Percentiles rank a stretch among this genome's conserved stretches.
Evolutionary conservation across 2,113 vertebrate genomes (phyloP).

Genomic region (Cryptomyrus ogoouensis): DNA sequence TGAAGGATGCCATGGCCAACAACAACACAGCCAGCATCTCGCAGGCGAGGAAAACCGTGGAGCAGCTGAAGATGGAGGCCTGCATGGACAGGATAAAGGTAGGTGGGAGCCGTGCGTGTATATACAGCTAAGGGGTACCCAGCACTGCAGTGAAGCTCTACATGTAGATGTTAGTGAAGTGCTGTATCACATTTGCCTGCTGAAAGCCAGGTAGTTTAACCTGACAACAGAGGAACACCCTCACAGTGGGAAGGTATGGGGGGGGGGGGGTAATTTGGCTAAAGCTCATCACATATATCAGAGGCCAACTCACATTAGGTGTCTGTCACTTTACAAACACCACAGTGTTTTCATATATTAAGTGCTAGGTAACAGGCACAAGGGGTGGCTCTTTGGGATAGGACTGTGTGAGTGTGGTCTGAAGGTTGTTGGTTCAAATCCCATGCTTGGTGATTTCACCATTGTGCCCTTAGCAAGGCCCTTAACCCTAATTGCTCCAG

Average conservation of each 20-base stretch:
- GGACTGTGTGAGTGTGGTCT: not conserved
- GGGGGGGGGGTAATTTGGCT: not conserved
- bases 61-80: conserved; percentile 98
- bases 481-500: not conserved
- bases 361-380: not conserved
- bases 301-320: not conserved
- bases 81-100: conserved; percentile 98
- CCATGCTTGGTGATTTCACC: not conserved
- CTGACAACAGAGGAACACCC: not conserved
- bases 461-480: not conserved
- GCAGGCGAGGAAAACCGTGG: conserved; percentile 85
- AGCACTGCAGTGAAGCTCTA: not conserved
- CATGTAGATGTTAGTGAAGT: not conserved
- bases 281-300: not conserved
- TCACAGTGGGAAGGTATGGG: not conserved
- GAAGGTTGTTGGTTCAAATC: not conserved
- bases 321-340: not conserved
- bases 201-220: not conserved
- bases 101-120: not conserved
- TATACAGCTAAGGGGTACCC: not conserved
- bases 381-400: not conserved
- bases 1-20: conserved; percentile 82
- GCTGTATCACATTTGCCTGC: not conserved
- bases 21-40: conserved; percentile 68
- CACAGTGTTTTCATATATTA: not conserved